A percentile compares a stretch with the other conserved stretches of the same genome.
Conservation (phyloP, 2,888 invertebrate genomes). For the Melinopterus prodromus region DNA sequence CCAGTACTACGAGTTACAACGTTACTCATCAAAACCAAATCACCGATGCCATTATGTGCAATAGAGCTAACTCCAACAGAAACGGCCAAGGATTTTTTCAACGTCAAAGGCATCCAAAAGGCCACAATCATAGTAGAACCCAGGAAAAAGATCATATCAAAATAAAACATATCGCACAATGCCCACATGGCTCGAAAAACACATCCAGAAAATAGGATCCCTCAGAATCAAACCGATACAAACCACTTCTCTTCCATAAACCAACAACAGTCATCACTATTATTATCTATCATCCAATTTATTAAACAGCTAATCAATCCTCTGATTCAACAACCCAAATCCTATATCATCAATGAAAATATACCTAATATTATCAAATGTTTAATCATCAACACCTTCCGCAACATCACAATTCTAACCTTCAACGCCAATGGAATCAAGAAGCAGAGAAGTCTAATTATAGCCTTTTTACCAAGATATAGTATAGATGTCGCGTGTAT, state of each 20-base stretch:
- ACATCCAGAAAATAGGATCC: too few species aligned
- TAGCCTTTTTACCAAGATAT: slow-evolving; percentile 24
- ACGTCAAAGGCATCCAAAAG: slow-evolving; percentile 11
- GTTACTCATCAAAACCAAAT: neutral
- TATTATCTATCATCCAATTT: neutral
- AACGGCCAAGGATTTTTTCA: slow-evolving; percentile 6
- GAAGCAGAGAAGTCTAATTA: slow-evolving; percentile 22
- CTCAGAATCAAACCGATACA: too few species aligned
- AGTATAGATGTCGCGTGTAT: slow-evolving; percentile 34
- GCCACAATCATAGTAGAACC: slow-evolving; percentile 14
- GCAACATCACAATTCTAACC: slow-evolving; percentile 22
- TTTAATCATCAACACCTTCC: neutral
- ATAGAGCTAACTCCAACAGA: slow-evolving; percentile 11
- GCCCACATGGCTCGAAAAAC: too few species aligned
- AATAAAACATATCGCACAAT: too few species aligned
- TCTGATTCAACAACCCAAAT: neutral
- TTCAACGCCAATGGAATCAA: slow-evolving; percentile 32
- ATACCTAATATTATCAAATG: neutral
- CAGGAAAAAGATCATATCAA: too few species aligned
- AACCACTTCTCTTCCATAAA: too few species aligned
- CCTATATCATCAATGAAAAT: neutral
- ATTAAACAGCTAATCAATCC: neutral
- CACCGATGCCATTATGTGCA: neutral
- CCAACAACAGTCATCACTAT: neutral
- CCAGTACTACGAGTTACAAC: too few species aligned